Evolutionary conservation across 2,113 vertebrate genomes (phyloP), one percentile per base, ranked within the genome.

Genomic region (Anser brachyrhynchus): DNA sequence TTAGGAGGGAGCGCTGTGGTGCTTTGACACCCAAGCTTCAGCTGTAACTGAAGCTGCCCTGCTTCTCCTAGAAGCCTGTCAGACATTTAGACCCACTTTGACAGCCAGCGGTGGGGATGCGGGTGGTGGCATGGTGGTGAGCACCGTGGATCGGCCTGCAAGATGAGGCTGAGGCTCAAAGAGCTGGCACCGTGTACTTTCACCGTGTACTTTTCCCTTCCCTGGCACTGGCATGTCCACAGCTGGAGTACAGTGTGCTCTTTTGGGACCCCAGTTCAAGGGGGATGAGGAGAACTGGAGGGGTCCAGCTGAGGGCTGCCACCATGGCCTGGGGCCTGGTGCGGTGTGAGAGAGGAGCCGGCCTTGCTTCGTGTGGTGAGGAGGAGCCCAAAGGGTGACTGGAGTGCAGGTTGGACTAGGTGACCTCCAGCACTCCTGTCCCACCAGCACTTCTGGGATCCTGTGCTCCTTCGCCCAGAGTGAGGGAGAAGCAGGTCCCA

Each of bases 21-120:
- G 65, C 55, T 89, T 71, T 35, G 64, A 43, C 58, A 46, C 41
- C 2, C 0, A 65, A 73, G 37, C n/a, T 62, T 39, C 39, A 72
- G 35, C 70, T 87, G 49, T 28, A 62, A 54, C 28, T 62, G 64
- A 66, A 80, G 39, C 43, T 33, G 5, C n/a, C 41, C 14, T 2
- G 0, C 86, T 83, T 85, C 64, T 89, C 64, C 51, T 28, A 28
- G 14, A 49, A 49, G 73, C 46, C 9, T 55, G 17, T 46, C 64
- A 41, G 64, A 2, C 1, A 0, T 37, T 79, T 31, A 35, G 77
- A 71, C 11, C 17, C 22, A 33, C 17, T 65, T 52, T 61, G 26
- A 37, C 15, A 59, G 64, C 26, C 52, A 46, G 35, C 0, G 0
- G 21, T n/a, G 71, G 41, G 57, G 46, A 62, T 1, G 1, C 7